Base-by-base conservation (phyloP, 92 coral and sea anemone genomes). In the Heliopora coerulea region DNA sequence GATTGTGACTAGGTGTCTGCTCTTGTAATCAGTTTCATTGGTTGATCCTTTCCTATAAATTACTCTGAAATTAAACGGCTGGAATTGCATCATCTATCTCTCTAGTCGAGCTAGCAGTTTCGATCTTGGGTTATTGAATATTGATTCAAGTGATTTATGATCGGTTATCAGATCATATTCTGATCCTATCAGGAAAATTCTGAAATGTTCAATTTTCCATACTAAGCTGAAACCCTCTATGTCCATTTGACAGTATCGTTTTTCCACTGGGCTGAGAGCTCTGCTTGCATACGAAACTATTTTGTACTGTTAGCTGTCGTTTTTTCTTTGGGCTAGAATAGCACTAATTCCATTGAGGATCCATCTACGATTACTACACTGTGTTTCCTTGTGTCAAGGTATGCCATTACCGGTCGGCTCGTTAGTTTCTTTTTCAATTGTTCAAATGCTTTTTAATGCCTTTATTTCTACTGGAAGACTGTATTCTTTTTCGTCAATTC, bases 261-360 rank as follows among this genome's bases (percentile, higher is more conserved):
- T 69, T 25, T 50, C 76, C 18, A 54, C 62, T 49, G 61, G 49
- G 27, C 42, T 46, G 19, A 69, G 76, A 2, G 48, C 46, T 68
- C 74, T 61, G 69, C 81, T 77, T 44, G 76, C 75, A 57, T 78
- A 66, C 28, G 82, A 78, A 12, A 78, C 19, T 11, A 66, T 76
- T 44, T 74, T 59, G 80, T 74, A 74, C 37, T 59, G 79, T 57
- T 73, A 48, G 21, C 62, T 40, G 40, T 31, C 2, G 42, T 54
- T 54, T 73, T 56, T 70, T 30, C 39, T 56, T 32, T 74, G 70
- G 20, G 80, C 70, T 59, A 33, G 69, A 20, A 59, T 74, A 15
- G 72, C 68, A 62, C 80, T 74, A 26, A 74, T 46, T n/a, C 72
- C 80, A 59, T 59, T 29, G 14, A 20, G 17, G 82, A 64, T 24